Base-by-base conservation (phyloP, 1,140 invertebrate species). In the Drosophila ohnishii region DNA sequence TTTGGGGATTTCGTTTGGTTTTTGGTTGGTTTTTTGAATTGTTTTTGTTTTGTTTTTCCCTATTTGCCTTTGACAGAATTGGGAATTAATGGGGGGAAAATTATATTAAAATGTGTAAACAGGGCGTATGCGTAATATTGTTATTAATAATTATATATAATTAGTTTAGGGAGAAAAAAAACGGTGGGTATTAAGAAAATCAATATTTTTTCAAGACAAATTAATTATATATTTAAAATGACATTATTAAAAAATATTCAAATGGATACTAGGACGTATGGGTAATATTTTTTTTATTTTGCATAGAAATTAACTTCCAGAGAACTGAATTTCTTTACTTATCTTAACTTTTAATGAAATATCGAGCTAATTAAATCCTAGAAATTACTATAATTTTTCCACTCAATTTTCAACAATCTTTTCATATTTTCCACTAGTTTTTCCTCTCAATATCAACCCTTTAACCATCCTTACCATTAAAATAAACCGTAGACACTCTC, bases 1-100 rank as follows among this genome's bases (percentile, higher is more conserved):
- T 50, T 42, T 10, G 45, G 45, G 34, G 39, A 51, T 66, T 75
- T 40, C 35, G 47, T 40, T 40, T 72, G 16, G 30, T 30, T 51
- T 37, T 50, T 10, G 39, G 39, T 70, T 16, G 34, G 45, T 42
- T 44, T 25, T 22, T 45, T 7, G 32, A 10, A 7, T 32, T 32
- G 35, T 39, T 75, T 75, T 35, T 35, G n/a, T 22, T 40, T 72
- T 11, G 22, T 22, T 44, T 28, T 16, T 30, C 35, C 34, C n/a
- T 6, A 6, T 11, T 1, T 10, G 10, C 22, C 16, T 37, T 34
- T n/a, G 25, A 19, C 47, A 7, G 19, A 22, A 22, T 40, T 40
- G 22, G 45, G 10, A 16, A 9, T 4, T 35, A 22, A 10, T 10
- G 11, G 19, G 34, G 9, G 9, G 11, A 4, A 19, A 34, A 58